Evolutionary conservation across 2,888 invertebrate species (phyloP).

Genomic region (Melangyna quadrimaculata): DNA sequence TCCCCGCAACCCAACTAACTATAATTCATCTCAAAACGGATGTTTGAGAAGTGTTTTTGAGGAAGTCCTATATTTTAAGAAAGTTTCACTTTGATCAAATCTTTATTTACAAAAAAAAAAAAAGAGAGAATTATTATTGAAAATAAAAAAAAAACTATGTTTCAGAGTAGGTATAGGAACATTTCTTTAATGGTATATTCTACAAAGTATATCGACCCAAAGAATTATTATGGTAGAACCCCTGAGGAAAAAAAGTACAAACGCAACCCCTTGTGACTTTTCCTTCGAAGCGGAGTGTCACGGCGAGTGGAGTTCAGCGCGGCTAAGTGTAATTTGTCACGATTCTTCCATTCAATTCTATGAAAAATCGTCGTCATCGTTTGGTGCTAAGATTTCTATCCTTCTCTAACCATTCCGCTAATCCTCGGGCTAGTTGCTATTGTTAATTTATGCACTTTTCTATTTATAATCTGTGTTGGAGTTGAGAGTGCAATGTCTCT

Average conservation of each 20-base stretch:
- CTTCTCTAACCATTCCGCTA: neutral
- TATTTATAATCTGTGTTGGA: conserved; percentile 29
- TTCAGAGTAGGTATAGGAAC: no score
- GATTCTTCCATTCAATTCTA: conserved; percentile 37
- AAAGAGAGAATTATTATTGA: no score
- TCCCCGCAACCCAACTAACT: no score
- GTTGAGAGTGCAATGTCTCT: conserved; percentile 55
- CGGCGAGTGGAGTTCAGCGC: no score
- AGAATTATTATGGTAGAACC: neutral
- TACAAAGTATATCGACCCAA: conserved; percentile 23
- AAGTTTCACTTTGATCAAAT: no score
- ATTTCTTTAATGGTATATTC: neutral
- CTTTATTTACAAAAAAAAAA: no score
- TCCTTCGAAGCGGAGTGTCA: conserved; percentile 23
- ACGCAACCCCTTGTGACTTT: conserved; percentile 42
- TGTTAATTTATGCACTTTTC: conserved; percentile 61
- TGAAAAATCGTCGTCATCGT: conserved; percentile 7
- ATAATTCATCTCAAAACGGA: no score
- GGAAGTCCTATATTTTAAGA: no score
- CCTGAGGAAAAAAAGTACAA: conserved; percentile 4
- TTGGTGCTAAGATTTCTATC: conserved; percentile 39
- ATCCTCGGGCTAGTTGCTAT: conserved; percentile 32
- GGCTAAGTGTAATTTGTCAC: conserved; percentile 65
- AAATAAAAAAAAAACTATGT: no score
- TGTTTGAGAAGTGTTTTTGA: no score